These are phyloP conservation scores for Micromys minutus DNA, from an alignment of 2,113 vertebrate species.

Conservation along the genomic window DNA sequence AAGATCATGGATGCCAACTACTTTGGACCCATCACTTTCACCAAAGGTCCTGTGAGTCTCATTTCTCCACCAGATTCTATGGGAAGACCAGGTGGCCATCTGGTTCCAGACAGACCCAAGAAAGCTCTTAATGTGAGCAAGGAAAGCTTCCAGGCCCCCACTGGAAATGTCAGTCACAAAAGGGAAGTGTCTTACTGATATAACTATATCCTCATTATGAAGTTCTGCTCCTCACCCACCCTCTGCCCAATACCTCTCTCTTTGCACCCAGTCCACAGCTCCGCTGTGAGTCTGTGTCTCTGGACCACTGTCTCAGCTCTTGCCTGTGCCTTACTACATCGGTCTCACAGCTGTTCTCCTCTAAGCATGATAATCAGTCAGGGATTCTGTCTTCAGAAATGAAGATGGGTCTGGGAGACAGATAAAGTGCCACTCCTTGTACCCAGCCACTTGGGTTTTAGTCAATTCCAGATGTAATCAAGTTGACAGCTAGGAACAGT, in stretches of 20 bases:
- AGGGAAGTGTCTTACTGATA: background rate
- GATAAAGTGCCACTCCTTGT: background rate
- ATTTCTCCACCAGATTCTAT: background rate
- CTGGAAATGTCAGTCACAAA: background rate
- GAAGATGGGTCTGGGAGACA: background rate
- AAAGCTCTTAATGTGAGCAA: background rate
- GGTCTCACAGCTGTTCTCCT: background rate
- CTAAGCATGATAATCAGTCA: background rate
- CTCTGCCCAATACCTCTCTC: too few relatives aligned
- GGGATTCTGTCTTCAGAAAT: conserved; percentile 29
- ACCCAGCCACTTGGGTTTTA: too few relatives aligned
- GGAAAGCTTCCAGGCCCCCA: background rate
- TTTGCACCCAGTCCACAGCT: background rate
- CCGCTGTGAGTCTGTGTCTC: background rate
- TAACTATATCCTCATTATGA: background rate
- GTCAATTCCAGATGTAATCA: too few relatives aligned
- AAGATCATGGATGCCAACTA: conserved; percentile 98
- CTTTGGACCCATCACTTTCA: conserved; percentile 94
- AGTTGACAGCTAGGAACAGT: too few relatives aligned
- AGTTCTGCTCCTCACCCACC: background rate
- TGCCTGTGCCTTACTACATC: background rate
- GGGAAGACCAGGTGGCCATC: background rate
- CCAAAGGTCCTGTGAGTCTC: conserved; percentile 90
- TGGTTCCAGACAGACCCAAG: background rate
- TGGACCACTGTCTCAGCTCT: background rate